Conservation (phyloP, 2,797 vertebrate species). For the Linurgus olivaceus region DNA sequence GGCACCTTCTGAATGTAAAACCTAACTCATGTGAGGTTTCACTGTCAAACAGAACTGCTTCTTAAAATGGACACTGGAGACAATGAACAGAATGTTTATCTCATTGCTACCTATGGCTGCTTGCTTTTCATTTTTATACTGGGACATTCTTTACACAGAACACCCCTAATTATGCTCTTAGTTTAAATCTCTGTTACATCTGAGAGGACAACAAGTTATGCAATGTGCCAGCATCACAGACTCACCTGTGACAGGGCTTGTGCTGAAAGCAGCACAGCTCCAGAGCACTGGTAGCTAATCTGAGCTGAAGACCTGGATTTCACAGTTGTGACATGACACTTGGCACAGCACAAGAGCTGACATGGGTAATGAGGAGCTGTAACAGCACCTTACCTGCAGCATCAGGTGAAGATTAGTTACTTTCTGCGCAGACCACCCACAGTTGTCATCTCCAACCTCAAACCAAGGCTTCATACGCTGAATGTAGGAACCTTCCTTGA, state of each 20-base stretch:
- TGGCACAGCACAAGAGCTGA: fast-evolving
- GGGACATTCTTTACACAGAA: neutral
- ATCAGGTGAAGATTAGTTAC: constrained; percentile 98
- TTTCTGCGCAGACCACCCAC: constrained; percentile 98
- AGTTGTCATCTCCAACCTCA: constrained; percentile 95
- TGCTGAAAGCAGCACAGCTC: neutral
- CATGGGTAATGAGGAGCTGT: fast-evolving
- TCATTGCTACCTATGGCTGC: fast-evolving
- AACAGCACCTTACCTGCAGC: constrained; percentile 85
- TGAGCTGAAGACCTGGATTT: neutral
- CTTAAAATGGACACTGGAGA: neutral
- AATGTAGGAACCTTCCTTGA: constrained; percentile 98
- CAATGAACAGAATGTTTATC: fast-evolving
- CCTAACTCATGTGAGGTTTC: neutral
- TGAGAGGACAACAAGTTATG: fast-evolving
- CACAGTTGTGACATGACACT: fast-evolving
- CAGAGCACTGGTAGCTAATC: fast-evolving
- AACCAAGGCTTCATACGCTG: constrained; percentile 99
- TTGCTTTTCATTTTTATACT: neutral
- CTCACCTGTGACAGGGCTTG: too few relatives aligned
- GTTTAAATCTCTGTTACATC: too few relatives aligned
- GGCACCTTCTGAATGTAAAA: fast-evolving
- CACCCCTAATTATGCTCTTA: neutral
- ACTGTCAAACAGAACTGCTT: fast-evolving
- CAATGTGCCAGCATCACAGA: fast-evolving